These are phyloP conservation scores for Tupiocoris notatus DNA, from an alignment of 2,888 invertebrate species.

Conservation along the genomic window DNA sequence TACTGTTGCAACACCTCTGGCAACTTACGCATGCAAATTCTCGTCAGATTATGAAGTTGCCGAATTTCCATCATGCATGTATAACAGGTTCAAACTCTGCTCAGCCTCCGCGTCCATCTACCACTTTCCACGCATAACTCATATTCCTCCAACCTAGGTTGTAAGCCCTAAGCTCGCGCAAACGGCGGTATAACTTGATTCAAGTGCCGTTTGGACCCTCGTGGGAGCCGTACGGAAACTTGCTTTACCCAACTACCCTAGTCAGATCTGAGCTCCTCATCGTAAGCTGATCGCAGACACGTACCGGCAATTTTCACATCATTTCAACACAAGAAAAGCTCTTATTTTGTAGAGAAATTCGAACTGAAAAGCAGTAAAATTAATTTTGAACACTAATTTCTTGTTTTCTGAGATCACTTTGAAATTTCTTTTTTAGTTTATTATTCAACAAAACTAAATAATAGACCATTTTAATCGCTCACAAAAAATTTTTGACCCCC, in stretches of 20 bases:
- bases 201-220: conserved; percentile 34
- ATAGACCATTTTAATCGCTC: no score
- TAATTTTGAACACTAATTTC: no score
- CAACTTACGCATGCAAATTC: neutral
- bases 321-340: no score
- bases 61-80: neutral
- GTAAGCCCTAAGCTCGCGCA: conserved; percentile 7
- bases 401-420: no score
- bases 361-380: no score
- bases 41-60: neutral
- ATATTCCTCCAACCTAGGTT: conserved; percentile 8
- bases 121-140: neutral
- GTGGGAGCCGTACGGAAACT: conserved; percentile 26
- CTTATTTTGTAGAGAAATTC: no score
- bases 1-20: neutral
- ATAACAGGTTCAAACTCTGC: conserved; percentile 13
- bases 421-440: no score
- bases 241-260: conserved; percentile 19
- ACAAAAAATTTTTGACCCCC: no score
- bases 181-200: conserved; percentile 34
- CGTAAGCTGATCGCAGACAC: no score
- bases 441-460: no score
- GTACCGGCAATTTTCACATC: no score
- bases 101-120: neutral
- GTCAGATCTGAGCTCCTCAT: no score